Evolutionary conservation across 2,113 vertebrate genomes (phyloP), one percentile per base, ranked within the genome.

Genomic region (Tyrannus savana): DNA sequence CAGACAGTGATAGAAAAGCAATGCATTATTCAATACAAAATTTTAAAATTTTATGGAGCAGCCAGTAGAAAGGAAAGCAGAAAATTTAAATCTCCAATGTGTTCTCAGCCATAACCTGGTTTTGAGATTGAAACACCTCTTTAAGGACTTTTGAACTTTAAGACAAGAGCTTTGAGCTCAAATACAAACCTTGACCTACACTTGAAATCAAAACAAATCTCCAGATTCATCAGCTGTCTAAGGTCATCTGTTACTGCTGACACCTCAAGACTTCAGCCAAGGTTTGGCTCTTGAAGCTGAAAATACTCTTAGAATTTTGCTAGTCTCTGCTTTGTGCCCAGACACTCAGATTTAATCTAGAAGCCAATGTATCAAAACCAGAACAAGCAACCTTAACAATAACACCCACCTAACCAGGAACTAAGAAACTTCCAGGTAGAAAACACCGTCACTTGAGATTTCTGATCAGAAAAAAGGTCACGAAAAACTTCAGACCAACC

Each of bases 41-140:
- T 64, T 92, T 92, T 88, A 84, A 92, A 84, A 64, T 86, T 94
- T 92, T 87, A 94, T 94, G 52, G 42, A 92, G 47, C 68, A 94
- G 31, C 8, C 47, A 80, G n/a, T 52, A 85, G 44, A 88, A 91
- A 88, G 47, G 39, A 80, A 90, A 81, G 37, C 59, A 77, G 24
- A 90, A 93, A 74, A 68, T 12, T 44, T 72, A 81, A 50, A 49
- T 35, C 41, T 82, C 44, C 46, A 46, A 22, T n/a, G 55, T 56
- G 22, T 47, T 92, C 81, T 76, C 67, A 85, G 56, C 60, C 41
- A 58, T 25, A 78, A 89, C 53, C 41, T 23, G 3, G 13, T 6
- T 42, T 94, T 84, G 49, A 95, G 50, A 64, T 15, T 39, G 13
- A n/a, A 75, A 50, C 27, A 59, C 9, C 52, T 75, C 82, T 88